Percentiles rank a stretch among this genome's conserved stretches.
Evolutionary conservation across 2,113 vertebrate genomes (phyloP).

Genomic region (Ophthalmotilapia sp.): DNA sequence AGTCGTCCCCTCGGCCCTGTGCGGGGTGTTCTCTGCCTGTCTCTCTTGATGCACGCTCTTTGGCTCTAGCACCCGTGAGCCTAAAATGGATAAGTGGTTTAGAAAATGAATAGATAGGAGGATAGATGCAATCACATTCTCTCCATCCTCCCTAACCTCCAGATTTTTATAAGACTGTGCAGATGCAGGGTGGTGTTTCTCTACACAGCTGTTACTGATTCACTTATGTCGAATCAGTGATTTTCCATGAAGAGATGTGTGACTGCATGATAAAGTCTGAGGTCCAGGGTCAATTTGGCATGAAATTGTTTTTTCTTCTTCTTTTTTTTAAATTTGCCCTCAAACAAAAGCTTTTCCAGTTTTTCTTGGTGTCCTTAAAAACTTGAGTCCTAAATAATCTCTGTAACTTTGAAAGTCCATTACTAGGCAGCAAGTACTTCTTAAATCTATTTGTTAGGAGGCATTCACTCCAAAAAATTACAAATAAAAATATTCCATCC

Average conservation of each 20-base stretch:
- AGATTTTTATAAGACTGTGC: not conserved
- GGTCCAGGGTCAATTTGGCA: not conserved
- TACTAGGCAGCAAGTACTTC: not conserved
- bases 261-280: not conserved
- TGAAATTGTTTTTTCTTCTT: not conserved
- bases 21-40: not conserved
- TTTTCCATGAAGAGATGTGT: not conserved
- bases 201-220: constrained; percentile 6
- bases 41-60: not conserved
- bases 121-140: not conserved
- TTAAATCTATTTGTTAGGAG: not conserved
- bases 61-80: not conserved
- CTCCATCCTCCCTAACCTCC: not conserved
- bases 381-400: not conserved
- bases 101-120: not conserved
- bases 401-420: not conserved
- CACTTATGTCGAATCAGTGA: not conserved
- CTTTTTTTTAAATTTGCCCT: not conserved
- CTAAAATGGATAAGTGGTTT: not conserved
- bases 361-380: not conserved
- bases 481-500: not conserved
- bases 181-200: not conserved
- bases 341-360: not conserved
- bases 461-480: not conserved
- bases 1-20: not conserved